phyloP scores from a whole-genome alignment of 2,797 vertebrate genomes.

The Bufotes viridis region DNA sequence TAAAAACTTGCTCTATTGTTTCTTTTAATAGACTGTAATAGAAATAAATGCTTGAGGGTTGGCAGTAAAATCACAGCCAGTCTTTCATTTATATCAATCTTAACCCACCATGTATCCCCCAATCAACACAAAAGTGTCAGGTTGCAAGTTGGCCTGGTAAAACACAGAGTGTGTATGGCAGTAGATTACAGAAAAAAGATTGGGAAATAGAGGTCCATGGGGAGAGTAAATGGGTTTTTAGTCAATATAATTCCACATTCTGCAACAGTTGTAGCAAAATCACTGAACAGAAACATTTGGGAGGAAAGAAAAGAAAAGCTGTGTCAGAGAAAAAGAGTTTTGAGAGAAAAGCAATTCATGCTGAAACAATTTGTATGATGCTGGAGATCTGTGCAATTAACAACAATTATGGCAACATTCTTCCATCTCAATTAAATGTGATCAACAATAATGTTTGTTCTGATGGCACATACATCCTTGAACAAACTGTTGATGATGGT shows the following conservation, averaged over 20 bases:
- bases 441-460: constrained; percentile 59
- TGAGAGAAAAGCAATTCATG: constrained; percentile 52
- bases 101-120: constrained; percentile 10
- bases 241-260: constrained; percentile 41
- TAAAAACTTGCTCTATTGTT: neutral
- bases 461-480: constrained; percentile 37
- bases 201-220: constrained; percentile 31
- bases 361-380: constrained; percentile 60
- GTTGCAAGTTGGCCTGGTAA: constrained; percentile 22
- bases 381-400: constrained; percentile 53
- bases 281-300: constrained; percentile 53
- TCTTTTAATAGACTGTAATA: neutral
- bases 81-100: constrained; percentile 30
- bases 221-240: constrained; percentile 38
- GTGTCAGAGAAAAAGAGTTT: constrained; percentile 51
- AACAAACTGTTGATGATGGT: constrained; percentile 53
- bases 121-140: constrained; percentile 28
- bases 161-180: constrained; percentile 17
- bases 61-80: neutral
- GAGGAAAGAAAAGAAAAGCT: constrained; percentile 53
- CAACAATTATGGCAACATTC: constrained; percentile 58
- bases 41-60: neutral
- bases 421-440: constrained; percentile 55
- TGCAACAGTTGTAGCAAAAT: constrained; percentile 34
- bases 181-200: constrained; percentile 23